Conservation (phyloP, 1,140 invertebrate species). For the Lithobius niger region DNA sequence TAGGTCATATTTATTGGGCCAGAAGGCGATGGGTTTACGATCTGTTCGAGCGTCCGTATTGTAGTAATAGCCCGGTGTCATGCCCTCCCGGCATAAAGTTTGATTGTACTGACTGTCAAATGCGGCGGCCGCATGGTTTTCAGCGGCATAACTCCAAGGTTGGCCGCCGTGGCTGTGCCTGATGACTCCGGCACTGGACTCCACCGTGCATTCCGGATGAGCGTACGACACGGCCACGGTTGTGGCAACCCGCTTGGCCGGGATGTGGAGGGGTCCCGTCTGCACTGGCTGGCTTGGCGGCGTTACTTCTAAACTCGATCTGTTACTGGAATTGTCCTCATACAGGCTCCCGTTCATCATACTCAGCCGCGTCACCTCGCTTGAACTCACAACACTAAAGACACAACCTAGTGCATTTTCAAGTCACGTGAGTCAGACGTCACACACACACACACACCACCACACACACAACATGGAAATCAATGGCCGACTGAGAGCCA, state of each 20-base stretch:
- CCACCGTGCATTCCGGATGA: constrained; percentile 33
- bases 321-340: constrained; percentile 53
- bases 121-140: constrained; percentile 40
- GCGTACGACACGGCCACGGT: constrained; percentile 30
- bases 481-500: constrained; percentile 6
- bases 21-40: constrained; percentile 43
- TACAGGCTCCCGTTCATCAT: constrained; percentile 66
- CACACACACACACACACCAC: no score
- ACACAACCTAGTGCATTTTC: constrained; percentile 13
- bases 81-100: constrained; percentile 43
- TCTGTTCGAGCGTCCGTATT: constrained; percentile 33
- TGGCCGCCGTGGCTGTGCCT: constrained; percentile 50
- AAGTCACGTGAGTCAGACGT: constrained; percentile 13
- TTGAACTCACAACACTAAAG: constrained; percentile 14
- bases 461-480: constrained; percentile 10
- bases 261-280: constrained; percentile 61
- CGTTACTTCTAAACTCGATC: constrained; percentile 29
- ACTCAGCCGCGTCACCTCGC: constrained; percentile 60
- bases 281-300: constrained; percentile 20
- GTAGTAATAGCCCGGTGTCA: constrained; percentile 61
- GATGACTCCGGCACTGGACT: constrained; percentile 48
- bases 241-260: constrained; percentile 52
- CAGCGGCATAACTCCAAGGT: constrained; percentile 49
- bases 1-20: constrained; percentile 41
- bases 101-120: constrained; percentile 38